Conservation (phyloP, 2,113 vertebrate species). For the Anoura caudifer region DNA sequence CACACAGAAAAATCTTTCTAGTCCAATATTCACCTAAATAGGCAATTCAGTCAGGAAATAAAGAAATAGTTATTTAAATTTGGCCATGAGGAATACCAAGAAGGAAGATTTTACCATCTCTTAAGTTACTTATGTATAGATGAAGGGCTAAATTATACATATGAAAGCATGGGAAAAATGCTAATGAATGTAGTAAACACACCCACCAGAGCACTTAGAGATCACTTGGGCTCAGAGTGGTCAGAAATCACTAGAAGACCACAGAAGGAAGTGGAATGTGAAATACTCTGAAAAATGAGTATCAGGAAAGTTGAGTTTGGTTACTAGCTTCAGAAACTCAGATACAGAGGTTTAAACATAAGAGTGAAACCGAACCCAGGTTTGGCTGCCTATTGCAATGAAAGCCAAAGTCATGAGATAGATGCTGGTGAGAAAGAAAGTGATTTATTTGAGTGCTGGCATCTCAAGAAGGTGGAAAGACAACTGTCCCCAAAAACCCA, state of each 20-base stretch:
- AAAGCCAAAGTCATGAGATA: no score
- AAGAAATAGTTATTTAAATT: neutral
- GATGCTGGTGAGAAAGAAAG: no score
- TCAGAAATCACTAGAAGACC: neutral
- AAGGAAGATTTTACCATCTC: neutral
- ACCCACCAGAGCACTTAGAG: neutral
- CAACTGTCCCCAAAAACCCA: no score
- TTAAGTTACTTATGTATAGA: neutral
- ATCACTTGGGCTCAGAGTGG: neutral
- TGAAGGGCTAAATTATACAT: neutral
- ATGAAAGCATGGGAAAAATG: neutral
- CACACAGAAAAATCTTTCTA: neutral
- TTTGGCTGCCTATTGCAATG: no score
- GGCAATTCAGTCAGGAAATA: neutral
- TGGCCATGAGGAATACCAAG: neutral
- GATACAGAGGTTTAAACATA: neutral
- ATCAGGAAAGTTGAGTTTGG: neutral
- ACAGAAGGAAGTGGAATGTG: neutral
- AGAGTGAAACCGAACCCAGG: no score
- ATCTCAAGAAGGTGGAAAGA: no score
- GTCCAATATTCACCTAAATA: neutral
- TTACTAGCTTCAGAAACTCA: neutral
- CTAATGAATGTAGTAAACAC: neutral
- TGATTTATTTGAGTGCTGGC: no score
- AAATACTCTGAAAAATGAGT: neutral